These are phyloP conservation scores for Timandra comae DNA, from an alignment of 2,888 invertebrate genomes.

Conservation along the genomic window DNA sequence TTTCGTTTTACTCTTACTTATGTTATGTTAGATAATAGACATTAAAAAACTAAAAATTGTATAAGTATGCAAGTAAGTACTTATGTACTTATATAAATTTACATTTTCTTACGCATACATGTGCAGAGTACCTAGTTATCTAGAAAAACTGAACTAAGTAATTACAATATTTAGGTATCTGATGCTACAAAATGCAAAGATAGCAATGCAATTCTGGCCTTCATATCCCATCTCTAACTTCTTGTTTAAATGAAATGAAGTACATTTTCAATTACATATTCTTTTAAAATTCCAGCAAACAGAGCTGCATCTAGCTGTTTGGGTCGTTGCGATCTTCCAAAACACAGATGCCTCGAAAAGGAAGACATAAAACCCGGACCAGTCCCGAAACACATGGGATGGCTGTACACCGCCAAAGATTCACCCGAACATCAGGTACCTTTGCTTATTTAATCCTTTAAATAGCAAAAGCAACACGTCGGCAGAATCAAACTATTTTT, in stretches of 20 bases:
- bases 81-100: too few species aligned
- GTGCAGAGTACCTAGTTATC: too few species aligned
- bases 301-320: slow-evolving; percentile 53
- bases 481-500: not conserved
- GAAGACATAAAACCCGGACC: slow-evolving; percentile 54
- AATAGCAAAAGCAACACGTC: not conserved
- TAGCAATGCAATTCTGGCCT: too few species aligned
- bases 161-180: not conserved
- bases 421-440: slow-evolving; percentile 61
- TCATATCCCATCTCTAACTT: too few species aligned
- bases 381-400: slow-evolving; percentile 64
- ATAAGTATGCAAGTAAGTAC: too few species aligned
- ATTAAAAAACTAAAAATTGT: too few species aligned
- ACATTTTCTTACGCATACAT: too few species aligned
- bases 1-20: too few species aligned
- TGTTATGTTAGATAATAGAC: too few species aligned
- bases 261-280: too few species aligned
- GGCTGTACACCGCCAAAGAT: slow-evolving; percentile 63
- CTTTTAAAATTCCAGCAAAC: slow-evolving; percentile 43
- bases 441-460: not conserved
- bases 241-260: too few species aligned
- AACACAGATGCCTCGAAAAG: slow-evolving; percentile 54
- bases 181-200: not conserved
- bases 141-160: too few species aligned
- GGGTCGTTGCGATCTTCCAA: slow-evolving; percentile 62